Evolutionary conservation across 2,888 invertebrate genomes (phyloP).

Genomic region (Drosophila anomalata): DNA sequence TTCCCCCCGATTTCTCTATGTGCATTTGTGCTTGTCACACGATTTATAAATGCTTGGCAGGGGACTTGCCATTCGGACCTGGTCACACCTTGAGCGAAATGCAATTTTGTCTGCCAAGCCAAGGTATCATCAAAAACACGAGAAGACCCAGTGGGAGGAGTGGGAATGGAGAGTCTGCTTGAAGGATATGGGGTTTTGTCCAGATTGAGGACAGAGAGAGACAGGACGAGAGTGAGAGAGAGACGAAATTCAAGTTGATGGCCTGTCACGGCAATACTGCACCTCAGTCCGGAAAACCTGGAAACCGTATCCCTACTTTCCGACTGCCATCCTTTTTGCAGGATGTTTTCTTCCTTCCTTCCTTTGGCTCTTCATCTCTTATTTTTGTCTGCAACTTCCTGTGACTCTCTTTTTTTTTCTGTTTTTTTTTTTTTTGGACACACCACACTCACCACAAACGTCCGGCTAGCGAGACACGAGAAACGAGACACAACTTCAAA

Average conservation of each 20-base stretch:
- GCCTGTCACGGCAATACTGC: constrained; percentile 41
- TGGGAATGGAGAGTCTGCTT: constrained; percentile 6
- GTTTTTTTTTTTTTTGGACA: not conserved
- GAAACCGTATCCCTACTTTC: constrained; percentile 7
- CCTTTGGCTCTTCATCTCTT: not conserved
- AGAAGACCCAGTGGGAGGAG: not conserved
- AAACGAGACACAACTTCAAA: constrained; percentile 46
- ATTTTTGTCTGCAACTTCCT: not conserved
- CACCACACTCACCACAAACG: constrained; percentile 20
- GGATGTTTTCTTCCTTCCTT: not conserved
- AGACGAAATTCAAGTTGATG: constrained; percentile 30
- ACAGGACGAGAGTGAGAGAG: too few relatives aligned
- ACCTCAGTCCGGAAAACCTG: constrained; percentile 26
- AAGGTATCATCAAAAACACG: constrained; percentile 28
- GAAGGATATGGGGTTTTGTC: constrained; percentile 5
- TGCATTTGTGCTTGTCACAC: constrained; percentile 51
- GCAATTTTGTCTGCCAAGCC: constrained; percentile 60
- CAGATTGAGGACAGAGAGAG: not conserved
- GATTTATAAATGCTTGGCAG: constrained; percentile 65
- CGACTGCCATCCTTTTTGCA: not conserved
- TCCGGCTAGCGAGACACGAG: not conserved
- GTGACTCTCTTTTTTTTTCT: not conserved
- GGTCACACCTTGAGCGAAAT: constrained; percentile 68
- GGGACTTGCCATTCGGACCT: constrained; percentile 36
- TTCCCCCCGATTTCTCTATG: not conserved